Base-by-base conservation (phyloP, 2,113 vertebrate genomes). In the Suricata suricatta region DNA sequence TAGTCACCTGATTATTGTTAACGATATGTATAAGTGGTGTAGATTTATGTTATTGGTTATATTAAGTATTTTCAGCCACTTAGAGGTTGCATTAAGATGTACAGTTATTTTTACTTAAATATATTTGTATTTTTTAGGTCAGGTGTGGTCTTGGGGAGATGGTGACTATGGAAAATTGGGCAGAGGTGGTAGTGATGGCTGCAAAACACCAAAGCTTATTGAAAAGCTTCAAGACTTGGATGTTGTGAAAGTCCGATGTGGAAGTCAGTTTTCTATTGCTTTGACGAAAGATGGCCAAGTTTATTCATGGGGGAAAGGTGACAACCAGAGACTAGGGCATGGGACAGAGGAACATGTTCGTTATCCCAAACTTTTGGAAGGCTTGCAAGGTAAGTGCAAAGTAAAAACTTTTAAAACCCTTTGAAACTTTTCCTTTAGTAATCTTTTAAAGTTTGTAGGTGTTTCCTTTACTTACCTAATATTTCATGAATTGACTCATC, bases 101-200 rank as follows among this genome's bases (percentile, higher is more conserved):
- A 33, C 6, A 25, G 35, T 85, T n/a, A 5, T 29, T 47, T 86
- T 90, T n/a, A 88, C 66, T 66, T 3, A 5, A 47, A 4, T 85
- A 0, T 19, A 1, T 97, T 27, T 95, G 74, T 97, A 15, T 95
- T 50, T 89, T 98, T 16, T 92, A 99, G 99, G 99, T 92, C 99
- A 99, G 93, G 99, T 99, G 7, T 99, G 99, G 99, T 99, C 99
- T 25, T 99, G 99, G 99, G 99, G 99, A 19, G 99, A 99, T 63
- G 99, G 99, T 5, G 99, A 99, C 97, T 99, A 99, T 68, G 99
- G 99, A 60, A 99, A 99, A 97, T 97, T 99, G 96, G 99, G 99
- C 95, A 98, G 99, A 96, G 99, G 99, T 47, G 99, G 99, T 95
- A 99, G 99, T 33, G 99, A 99, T 35, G 99, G 99, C 79, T 99